These are phyloP conservation scores for Diadophis punctatus DNA, from an alignment of 2,113 vertebrate genomes.

Conservation along the genomic window DNA sequence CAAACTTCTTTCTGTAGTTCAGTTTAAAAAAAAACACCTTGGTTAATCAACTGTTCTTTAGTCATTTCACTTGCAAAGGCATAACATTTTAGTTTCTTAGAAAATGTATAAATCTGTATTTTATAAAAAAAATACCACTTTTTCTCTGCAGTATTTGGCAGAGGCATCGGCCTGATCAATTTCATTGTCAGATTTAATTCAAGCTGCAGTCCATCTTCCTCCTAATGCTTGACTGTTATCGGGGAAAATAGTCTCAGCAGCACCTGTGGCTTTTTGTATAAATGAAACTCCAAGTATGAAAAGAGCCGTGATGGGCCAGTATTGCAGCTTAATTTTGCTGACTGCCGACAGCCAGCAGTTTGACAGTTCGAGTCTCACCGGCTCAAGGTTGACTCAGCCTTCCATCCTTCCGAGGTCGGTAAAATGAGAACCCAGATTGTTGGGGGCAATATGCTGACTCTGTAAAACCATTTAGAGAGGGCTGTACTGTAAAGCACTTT, in stretches of 20 bases:
- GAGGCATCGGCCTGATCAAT: not conserved
- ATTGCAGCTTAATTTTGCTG: not conserved
- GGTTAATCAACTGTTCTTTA: not conserved
- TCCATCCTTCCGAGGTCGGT: not conserved
- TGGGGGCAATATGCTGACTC: not conserved
- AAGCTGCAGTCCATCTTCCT: not conserved
- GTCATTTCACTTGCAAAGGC: not conserved
- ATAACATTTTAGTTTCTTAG: not conserved
- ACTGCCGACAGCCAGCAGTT: not conserved
- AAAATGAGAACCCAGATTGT: not conserved
- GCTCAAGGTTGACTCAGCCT: not conserved
- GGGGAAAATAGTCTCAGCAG: not conserved
- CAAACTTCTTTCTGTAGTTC: not conserved
- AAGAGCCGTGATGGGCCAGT: not conserved
- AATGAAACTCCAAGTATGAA: not conserved
- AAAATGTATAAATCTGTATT: not conserved
- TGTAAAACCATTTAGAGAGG: not conserved
- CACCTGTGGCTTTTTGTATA: not conserved
- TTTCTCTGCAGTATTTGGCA: not conserved
- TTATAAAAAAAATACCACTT: too few species aligned
- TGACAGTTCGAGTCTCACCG: not conserved
- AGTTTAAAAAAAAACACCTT: not conserved
- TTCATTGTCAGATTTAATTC: not conserved
- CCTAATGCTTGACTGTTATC: not conserved
- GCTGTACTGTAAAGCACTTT: not conserved